Evolutionary conservation across 2,888 invertebrate genomes (phyloP).

Genomic region (Cistogaster globosa): DNA sequence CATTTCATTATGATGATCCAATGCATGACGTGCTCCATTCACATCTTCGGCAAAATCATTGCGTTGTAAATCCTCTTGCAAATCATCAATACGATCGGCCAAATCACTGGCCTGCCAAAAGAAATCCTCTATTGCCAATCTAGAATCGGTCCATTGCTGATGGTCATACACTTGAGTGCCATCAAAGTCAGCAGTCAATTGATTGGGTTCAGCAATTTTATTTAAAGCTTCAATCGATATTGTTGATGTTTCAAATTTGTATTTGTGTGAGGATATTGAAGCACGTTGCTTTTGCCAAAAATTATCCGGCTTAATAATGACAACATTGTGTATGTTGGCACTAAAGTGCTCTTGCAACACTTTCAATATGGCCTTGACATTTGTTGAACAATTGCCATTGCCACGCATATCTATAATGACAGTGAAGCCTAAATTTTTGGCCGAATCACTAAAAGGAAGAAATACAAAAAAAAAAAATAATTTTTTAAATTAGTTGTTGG

Average conservation of each 20-base stretch:
- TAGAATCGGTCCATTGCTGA: slow-evolving; percentile 97
- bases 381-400: slow-evolving; percentile 90
- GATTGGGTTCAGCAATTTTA: slow-evolving; percentile 95
- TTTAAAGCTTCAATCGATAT: slow-evolving; percentile 97
- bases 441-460: slow-evolving; percentile 79
- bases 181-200: slow-evolving; percentile 96
- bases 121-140: slow-evolving; percentile 97
- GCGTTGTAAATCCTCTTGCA: slow-evolving; percentile 95
- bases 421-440: slow-evolving; percentile 92
- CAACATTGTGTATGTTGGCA: slow-evolving; percentile 95
- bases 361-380: slow-evolving; percentile 98
- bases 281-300: slow-evolving; percentile 99
- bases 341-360: slow-evolving; percentile 98
- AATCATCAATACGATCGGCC: slow-evolving; percentile 94
- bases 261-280: slow-evolving; percentile 98
- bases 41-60: slow-evolving; percentile 98
- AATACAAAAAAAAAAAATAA: not conserved
- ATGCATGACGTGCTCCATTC: slow-evolving; percentile 93
- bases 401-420: slow-evolving; percentile 99
- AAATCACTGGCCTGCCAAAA: slow-evolving; percentile 98
- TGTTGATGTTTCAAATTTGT: slow-evolving; percentile 99
- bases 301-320: slow-evolving; percentile 99
- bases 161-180: slow-evolving; percentile 97
- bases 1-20: slow-evolving; percentile 96
- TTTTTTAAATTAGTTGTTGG: too few species aligned